Percentiles rank a stretch among this genome's conserved stretches.
phyloP scores from a whole-genome alignment of 2,888 invertebrate species.

The Cordilura impudica region DNA sequence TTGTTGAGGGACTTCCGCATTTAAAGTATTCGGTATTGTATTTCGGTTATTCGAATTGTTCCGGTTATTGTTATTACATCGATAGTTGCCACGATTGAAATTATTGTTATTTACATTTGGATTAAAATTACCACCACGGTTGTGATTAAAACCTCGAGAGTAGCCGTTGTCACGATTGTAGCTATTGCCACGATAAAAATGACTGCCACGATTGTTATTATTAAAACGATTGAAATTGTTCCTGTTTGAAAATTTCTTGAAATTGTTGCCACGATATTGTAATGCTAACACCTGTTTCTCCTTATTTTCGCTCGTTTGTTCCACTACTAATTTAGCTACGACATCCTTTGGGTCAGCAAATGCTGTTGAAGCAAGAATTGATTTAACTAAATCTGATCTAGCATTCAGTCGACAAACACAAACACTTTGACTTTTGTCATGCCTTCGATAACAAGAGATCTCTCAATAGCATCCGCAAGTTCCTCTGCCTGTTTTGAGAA shows the following conservation, averaged over 20 bases:
- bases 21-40: conserved; percentile 4
- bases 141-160: conserved; percentile 1
- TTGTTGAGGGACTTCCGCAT: background rate
- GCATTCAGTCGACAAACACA: too few species aligned
- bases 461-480: conserved; percentile 38
- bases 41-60: conserved; percentile 3
- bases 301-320: conserved; percentile 36
- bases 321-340: conserved; percentile 33
- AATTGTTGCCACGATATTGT: background rate
- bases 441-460: conserved; percentile 26
- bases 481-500: conserved; percentile 48
- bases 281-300: conserved; percentile 30
- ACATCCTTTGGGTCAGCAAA: conserved; percentile 34
- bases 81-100: conserved; percentile 15
- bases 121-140: conserved; percentile 9
- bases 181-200: conserved; percentile 7
- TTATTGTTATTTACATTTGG: conserved; percentile 1
- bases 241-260: background rate
- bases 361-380: conserved; percentile 24
- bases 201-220: conserved; percentile 4
- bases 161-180: background rate
- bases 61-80: background rate
- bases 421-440: conserved; percentile 23
- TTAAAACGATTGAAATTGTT: conserved; percentile 20
- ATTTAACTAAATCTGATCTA: too few species aligned